These are phyloP conservation scores for Phalloptychus januarius DNA, from an alignment of 2,797 vertebrate species.

Conservation along the genomic window DNA sequence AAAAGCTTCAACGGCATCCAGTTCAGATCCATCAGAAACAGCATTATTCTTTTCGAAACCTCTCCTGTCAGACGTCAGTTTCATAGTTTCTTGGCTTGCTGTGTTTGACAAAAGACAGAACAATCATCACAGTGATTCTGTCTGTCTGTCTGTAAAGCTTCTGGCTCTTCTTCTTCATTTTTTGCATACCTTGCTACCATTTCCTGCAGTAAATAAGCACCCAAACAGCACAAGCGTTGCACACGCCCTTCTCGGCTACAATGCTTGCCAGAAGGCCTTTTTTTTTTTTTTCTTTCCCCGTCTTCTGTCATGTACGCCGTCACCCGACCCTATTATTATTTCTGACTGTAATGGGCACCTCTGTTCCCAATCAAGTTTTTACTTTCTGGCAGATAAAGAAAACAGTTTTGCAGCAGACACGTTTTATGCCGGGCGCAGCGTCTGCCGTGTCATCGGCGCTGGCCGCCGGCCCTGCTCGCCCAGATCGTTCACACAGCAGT, in stretches of 20 bases:
- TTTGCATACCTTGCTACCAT: constrained; percentile 49
- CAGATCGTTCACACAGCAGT: constrained; percentile 64
- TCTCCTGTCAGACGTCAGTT: constrained; percentile 11
- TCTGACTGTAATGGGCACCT: constrained; percentile 75
- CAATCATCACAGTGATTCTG: constrained; percentile 37
- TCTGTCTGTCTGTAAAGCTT: constrained; percentile 29
- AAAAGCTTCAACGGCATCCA: constrained; percentile 15
- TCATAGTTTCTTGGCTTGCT: constrained; percentile 22
- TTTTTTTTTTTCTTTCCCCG: constrained; percentile 16
- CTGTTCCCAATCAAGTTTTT: constrained; percentile 72
- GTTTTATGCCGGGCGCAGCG: constrained; percentile 51
- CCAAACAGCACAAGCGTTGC: constrained; percentile 46
- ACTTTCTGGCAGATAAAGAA: constrained; percentile 67
- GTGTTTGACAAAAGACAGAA: constrained; percentile 31
- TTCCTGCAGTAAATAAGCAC: constrained; percentile 60
- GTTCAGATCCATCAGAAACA: constrained; percentile 17
- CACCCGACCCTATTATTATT: constrained; percentile 73
- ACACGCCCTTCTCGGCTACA: constrained; percentile 26
- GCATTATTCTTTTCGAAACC: constrained; percentile 25
- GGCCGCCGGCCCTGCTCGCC: constrained; percentile 53
- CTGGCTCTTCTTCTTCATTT: constrained; percentile 24
- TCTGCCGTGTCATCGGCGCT: constrained; percentile 57
- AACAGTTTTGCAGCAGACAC: constrained; percentile 63
- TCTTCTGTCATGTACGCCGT: constrained; percentile 60
- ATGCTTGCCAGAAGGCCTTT: constrained; percentile 54